Percentiles rank a stretch among this genome's conserved stretches.
phyloP scores from a whole-genome alignment of 2,797 vertebrate species.

The Danio choprae region DNA sequence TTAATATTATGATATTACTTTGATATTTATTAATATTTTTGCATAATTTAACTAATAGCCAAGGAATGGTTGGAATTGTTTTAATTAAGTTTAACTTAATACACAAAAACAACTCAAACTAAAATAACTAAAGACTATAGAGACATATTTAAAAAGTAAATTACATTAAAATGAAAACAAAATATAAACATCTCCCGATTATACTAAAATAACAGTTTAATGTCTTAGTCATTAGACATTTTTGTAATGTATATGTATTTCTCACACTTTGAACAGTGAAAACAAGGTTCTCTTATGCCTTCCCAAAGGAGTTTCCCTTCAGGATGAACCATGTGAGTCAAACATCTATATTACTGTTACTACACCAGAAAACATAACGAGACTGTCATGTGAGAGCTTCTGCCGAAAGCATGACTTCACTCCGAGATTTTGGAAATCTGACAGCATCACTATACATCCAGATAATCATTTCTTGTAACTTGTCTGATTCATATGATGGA shows the following conservation, averaged over 20 bases:
- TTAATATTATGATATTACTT: no score
- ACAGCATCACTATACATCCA: slow-evolving; percentile 10
- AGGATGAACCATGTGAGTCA: slow-evolving; percentile 99
- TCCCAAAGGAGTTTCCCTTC: slow-evolving; percentile 99
- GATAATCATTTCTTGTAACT: slow-evolving; percentile 32
- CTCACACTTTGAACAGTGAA: slow-evolving; percentile 82
- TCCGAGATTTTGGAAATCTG: slow-evolving; percentile 32
- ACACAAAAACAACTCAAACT: no score
- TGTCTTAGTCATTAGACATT: no score
- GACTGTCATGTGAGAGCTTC: neutral
- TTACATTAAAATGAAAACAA: no score
- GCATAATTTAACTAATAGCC: no score
- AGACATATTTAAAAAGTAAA: no score
- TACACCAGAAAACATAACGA: neutral
- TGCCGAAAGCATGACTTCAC: neutral
- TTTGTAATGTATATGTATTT: neutral
- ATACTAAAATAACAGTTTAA: no score
- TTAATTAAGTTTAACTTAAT: no score
- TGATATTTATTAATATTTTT: no score
- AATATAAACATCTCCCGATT: no score
- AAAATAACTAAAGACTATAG: no score
- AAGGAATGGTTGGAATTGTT: no score
- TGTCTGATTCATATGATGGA: slow-evolving; percentile 21
- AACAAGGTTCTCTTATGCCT: slow-evolving; percentile 98
- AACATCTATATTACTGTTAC: slow-evolving; percentile 3